Conservation (phyloP, 64 coral and sea anemone species). For the Pachyseris speciosa region DNA sequence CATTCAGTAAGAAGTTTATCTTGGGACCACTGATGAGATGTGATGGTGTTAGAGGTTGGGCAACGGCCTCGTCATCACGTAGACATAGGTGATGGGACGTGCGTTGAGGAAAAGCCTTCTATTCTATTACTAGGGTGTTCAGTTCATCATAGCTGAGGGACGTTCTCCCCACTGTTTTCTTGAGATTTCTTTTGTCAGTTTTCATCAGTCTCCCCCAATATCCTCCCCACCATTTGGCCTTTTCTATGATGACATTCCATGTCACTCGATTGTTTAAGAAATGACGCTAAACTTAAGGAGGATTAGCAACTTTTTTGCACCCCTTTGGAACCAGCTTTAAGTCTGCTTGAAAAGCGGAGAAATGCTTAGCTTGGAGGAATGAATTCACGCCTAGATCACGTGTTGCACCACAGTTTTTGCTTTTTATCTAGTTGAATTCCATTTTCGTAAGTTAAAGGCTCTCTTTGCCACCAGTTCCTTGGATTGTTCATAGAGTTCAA, state of each 20-base stretch:
- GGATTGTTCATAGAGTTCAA: too few relatives aligned
- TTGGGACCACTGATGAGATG: constrained; percentile 28
- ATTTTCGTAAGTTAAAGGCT: too few relatives aligned
- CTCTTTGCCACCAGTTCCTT: too few relatives aligned
- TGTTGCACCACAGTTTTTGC: too few relatives aligned
- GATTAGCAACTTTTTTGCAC: not conserved
- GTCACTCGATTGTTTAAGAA: not conserved
- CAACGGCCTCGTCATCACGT: constrained; percentile 6
- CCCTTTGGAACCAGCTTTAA: not conserved
- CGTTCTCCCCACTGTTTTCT: constrained; percentile 3
- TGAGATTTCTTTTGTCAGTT: not conserved
- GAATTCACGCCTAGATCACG: not conserved
- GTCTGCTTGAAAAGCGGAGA: constrained; percentile 7
- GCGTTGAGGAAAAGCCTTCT: constrained; percentile 26
- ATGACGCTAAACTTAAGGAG: not conserved
- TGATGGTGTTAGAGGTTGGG: constrained; percentile 29
- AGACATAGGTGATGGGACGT: constrained; percentile 6
- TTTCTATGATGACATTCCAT: not conserved
- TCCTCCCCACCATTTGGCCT: not conserved
- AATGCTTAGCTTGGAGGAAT: constrained; percentile 11
- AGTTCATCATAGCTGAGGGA: not conserved
- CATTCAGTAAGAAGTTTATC: too few relatives aligned
- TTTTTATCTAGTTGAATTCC: too few relatives aligned
- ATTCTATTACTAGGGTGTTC: constrained; percentile 16
- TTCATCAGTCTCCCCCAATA: not conserved